Conservation (phyloP, 2,888 invertebrate species). For the Agrochola circellaris region DNA sequence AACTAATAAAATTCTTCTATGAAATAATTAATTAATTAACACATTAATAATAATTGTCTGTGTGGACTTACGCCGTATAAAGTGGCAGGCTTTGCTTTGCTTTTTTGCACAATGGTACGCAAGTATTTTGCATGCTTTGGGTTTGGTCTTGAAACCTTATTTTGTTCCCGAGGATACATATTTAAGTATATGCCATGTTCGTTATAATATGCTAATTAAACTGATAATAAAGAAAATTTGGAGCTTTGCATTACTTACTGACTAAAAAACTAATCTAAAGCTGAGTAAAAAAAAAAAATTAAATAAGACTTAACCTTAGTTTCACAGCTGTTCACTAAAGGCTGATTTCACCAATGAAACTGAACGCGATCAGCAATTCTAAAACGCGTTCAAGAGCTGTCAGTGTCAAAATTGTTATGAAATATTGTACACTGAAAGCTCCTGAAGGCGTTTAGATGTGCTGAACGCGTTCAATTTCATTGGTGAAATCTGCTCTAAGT, state of each 20-base stretch:
- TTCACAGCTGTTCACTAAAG: constrained; percentile 24
- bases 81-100: neutral
- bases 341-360: no score
- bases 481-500: no score
- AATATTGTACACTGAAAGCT: no score
- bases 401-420: no score
- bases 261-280: no score
- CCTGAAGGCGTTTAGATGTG: no score
- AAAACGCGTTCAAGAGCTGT: no score
- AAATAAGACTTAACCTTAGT: constrained; percentile 18
- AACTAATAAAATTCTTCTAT: neutral
- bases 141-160: constrained; percentile 24
- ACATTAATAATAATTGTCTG: constrained; percentile 14
- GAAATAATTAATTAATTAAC: constrained; percentile 9
- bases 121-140: neutral
- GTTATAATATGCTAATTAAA: neutral
- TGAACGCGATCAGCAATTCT: no score
- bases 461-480: no score
- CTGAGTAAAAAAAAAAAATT: constrained; percentile 23
- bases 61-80: neutral
- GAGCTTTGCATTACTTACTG: neutral
- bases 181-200: constrained; percentile 6
- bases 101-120: constrained; percentile 4
- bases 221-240: neutral
- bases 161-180: constrained; percentile 50